Percentiles rank a stretch among this genome's conserved stretches.
These are phyloP conservation scores for Myodes glareolus DNA, from an alignment of 2,113 vertebrate species.

Conservation along the genomic window DNA sequence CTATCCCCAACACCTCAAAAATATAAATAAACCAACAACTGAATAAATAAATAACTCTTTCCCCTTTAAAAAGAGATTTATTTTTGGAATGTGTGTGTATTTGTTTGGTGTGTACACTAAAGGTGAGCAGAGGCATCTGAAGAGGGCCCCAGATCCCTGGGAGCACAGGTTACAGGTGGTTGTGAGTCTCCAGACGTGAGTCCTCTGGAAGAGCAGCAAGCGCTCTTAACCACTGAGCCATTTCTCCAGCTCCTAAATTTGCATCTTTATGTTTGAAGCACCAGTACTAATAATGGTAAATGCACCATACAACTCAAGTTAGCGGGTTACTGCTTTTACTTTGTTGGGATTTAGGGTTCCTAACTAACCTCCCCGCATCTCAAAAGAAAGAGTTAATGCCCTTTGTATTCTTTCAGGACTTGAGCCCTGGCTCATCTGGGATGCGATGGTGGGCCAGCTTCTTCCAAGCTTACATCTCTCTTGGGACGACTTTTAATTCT, in stretches of 20 bases:
- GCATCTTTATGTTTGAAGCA: neutral
- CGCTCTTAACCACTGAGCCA: neutral
- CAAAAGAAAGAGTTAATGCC: neutral
- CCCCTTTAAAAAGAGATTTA: neutral
- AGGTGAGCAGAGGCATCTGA: neutral
- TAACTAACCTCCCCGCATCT: neutral
- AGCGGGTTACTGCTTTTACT: neutral
- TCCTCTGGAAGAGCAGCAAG: neutral
- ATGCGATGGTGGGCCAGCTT: neutral
- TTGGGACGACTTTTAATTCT: neutral
- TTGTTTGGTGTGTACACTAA: neutral
- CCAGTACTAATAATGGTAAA: neutral
- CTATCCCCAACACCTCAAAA: neutral
- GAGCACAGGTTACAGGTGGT: neutral
- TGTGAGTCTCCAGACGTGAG: neutral
- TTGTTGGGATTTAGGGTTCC: neutral
- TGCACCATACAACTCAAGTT: neutral
- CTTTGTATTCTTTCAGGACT: neutral
- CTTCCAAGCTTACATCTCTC: neutral
- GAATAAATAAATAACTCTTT: neutral
- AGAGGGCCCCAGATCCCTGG: neutral
- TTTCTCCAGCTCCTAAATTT: neutral
- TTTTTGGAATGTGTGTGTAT: neutral
- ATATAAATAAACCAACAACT: neutral
- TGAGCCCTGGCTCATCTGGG: neutral